These are phyloP conservation scores for Drosophila ercepeae DNA, from an alignment of 1,140 invertebrate genomes.

Conservation along the genomic window DNA sequence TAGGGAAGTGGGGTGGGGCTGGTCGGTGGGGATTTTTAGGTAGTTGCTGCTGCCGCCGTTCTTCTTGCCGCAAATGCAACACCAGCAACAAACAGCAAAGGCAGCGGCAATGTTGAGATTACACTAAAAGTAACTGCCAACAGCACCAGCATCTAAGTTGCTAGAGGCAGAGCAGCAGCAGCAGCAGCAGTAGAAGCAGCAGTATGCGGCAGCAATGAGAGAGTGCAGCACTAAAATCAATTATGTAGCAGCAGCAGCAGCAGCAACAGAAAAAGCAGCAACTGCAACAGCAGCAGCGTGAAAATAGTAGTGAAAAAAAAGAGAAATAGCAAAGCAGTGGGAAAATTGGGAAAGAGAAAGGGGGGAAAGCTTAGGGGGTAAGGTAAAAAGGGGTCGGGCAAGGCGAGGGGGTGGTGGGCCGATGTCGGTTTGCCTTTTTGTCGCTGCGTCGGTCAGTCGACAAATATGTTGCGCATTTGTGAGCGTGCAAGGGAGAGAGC, in stretches of 20 bases:
- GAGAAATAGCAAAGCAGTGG: conserved; percentile 41
- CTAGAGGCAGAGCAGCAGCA: conserved; percentile 19
- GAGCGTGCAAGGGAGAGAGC: conserved; percentile 26
- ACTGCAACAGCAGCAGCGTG: conserved; percentile 58
- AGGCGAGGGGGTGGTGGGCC: conserved; percentile 29
- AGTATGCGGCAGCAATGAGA: conserved; percentile 50
- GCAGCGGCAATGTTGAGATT: conserved; percentile 72
- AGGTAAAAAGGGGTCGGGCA: conserved; percentile 5
- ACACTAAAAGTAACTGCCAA: conserved; percentile 77
- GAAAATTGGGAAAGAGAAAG: conserved; percentile 24
- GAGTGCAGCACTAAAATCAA: conserved; percentile 80
- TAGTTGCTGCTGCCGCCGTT: conserved; percentile 57
- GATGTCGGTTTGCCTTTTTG: conserved; percentile 29
- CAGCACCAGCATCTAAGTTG: conserved; percentile 18
- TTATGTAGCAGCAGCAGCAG: conserved; percentile 65
- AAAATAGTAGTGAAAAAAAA: conserved; percentile 79
- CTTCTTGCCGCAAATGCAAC: conserved; percentile 31
- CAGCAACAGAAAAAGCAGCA: conserved; percentile 35
- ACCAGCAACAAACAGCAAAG: conserved; percentile 33
- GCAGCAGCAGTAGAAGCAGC: conserved; percentile 26
- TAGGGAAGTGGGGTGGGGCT: conserved; percentile 16
- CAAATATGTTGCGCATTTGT: conserved; percentile 79
- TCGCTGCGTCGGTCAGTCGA: conserved; percentile 62
- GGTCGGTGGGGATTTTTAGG: conserved; percentile 21
- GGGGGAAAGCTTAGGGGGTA: conserved; percentile 8